Percentiles rank a stretch among this genome's conserved stretches.
These are phyloP conservation scores for Amphimallon solstitiale DNA, from an alignment of 2,888 invertebrate species.

Conservation along the genomic window DNA sequence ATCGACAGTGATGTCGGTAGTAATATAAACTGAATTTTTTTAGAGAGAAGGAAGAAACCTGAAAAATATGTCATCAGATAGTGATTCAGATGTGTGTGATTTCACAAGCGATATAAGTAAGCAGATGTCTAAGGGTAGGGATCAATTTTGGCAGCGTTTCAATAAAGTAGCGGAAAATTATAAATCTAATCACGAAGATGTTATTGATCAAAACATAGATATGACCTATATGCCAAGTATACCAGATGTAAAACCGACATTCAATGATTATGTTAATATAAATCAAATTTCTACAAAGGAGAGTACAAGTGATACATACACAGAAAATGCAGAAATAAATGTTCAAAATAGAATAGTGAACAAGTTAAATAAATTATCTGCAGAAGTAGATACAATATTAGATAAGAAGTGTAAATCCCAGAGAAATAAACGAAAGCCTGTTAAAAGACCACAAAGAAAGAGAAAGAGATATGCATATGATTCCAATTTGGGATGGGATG, in stretches of 20 bases:
- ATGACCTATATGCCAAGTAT: no score
- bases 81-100: conserved; percentile 36
- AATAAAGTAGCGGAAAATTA: neutral
- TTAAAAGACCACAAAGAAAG: neutral
- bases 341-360: conserved; percentile 3
- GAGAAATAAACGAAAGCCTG: neutral
- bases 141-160: conserved; percentile 23
- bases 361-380: conserved; percentile 17
- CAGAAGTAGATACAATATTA: conserved; percentile 11
- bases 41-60: no score
- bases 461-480: no score
- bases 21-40: no score
- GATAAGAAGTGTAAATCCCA: conserved; percentile 2
- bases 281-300: no score
- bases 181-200: neutral
- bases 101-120: conserved; percentile 30
- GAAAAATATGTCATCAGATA: conserved; percentile 33
- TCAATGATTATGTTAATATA: no score
- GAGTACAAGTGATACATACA: no score
- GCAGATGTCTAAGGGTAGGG: conserved; percentile 1
- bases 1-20: no score
- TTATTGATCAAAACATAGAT: no score
- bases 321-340: neutral
- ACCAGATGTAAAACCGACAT: no score
- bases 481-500: neutral